Evolutionary conservation across 1,140 invertebrate genomes (phyloP), one percentile per base, ranked within the genome.

Genomic region (Sarcophaga peregrina): DNA sequence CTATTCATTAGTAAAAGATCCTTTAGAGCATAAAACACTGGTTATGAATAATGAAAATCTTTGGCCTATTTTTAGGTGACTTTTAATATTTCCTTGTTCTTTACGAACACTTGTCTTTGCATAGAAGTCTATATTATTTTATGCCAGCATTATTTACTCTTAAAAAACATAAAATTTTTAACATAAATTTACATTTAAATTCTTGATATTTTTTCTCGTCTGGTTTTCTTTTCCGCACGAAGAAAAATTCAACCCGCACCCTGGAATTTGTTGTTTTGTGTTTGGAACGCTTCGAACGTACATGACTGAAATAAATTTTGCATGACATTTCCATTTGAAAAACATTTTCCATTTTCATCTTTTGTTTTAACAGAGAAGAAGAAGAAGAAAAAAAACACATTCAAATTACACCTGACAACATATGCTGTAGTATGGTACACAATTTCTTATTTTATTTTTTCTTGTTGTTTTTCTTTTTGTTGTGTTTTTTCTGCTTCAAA

Each of bases 241-340:
- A 62, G n/a, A 62, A 7, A 13, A 15, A 62, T n/a, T 7, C 58
- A 62, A 62, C 58, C 25, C 25, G 25, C 25, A 37, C 25, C 25
- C 25, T 37, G 25, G 25, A 37, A 37, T 37, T 37, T 37, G 1
- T 37, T 37, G 1, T 37, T 37, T 52, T 52, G 1, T 52, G 0
- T 52, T 20, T 68, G n/a, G 20, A 37, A 37, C 25, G 25, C 25
- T 37, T 37, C 25, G 25, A 37, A 37, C 25, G 25, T 2, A 62
- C 54, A 80, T 62, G 13, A 50, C 6, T 20, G 15, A 78, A 72
- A 83, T 84, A 84, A 84, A 84, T 83, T 75, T 83, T 84, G 82
- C 78, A 84, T 82, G 72, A 82, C 78, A 75, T 84, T 84, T 84
- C 81, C 83, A 82, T 84, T 84, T 84, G 81, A n/a, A 20, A 20